Evolutionary conservation across 2,113 vertebrate genomes (phyloP), one percentile per base, ranked within the genome.

Genomic region (Cinclus mexicanus): DNA sequence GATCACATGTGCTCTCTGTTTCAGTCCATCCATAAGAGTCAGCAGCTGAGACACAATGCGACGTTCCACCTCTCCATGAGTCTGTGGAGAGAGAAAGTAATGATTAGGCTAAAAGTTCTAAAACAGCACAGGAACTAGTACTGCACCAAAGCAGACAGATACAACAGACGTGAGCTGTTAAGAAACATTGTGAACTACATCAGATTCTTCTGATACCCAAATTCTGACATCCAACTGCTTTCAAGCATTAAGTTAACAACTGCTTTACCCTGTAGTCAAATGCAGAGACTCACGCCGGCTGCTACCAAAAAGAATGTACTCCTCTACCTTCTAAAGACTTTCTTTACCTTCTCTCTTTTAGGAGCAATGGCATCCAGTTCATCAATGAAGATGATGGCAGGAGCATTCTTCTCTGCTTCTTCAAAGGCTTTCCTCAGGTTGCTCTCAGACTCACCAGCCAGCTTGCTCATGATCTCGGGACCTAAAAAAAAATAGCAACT

Each of bases 311-410:
- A 12, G 2, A 28, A 53, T 1, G 1, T 9, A 11, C n/a, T 42
- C 2, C 26, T 83, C 46, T 92, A 99, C 98, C 97, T 99, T 98
- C 97, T 98, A 71, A n/a, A 78, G 25, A 33, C 23, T 98, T 31
- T 46, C 65, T 64, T 95, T 97, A 99, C 99, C 98, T 99, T 99
- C 97, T 99, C 99, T 98, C 99, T 99, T 92, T 99, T 99, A 33
- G 99, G 99, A 91, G 99, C 99, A 67, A 99, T 99, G 76, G 99
- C 99, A 95, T 99, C 99, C 88, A 99, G 97, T 71, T 99, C 99
- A 97, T 99, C 99, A 79, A 99, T 99, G 96, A 99, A 99, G 97
- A 99, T 99, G 89, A 99, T 99, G 64, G 99, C 99, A 90, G 99
- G 99, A 83, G 99, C 99, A 3, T 99, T 99, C 97, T 99, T 99